Evolutionary conservation across 2,888 invertebrate genomes (phyloP).

Genomic region (Drosophila longiperda): DNA sequence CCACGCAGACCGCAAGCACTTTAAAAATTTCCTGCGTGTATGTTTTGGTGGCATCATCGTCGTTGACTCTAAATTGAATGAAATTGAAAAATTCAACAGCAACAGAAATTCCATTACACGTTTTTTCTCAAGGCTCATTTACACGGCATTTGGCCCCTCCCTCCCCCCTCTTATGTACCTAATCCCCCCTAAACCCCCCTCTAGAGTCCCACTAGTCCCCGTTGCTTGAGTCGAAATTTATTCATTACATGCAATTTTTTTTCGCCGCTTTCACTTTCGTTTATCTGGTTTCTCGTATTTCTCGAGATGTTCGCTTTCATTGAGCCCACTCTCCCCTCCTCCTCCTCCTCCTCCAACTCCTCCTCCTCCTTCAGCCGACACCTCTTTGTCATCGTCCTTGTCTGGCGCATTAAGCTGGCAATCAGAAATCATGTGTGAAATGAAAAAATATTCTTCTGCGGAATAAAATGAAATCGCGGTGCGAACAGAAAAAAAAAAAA

Average conservation of each 20-base stretch:
- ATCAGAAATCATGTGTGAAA: slow-evolving; percentile 83
- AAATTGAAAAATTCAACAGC: slow-evolving; percentile 83
- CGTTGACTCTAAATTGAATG: slow-evolving; percentile 80
- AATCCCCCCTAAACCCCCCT: not conserved
- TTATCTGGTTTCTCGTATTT: slow-evolving; percentile 65
- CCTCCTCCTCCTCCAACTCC: not conserved
- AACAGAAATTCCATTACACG: slow-evolving; percentile 79
- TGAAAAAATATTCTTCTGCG: slow-evolving; percentile 57
- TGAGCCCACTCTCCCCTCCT: slow-evolving; percentile 24
- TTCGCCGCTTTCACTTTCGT: slow-evolving; percentile 70
- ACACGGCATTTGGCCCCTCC: slow-evolving; percentile 63
- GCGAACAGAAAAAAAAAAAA: slow-evolving; percentile 47
- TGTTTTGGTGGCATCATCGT: slow-evolving; percentile 52
- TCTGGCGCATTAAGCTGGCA: slow-evolving; percentile 77
- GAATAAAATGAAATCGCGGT: slow-evolving; percentile 76
- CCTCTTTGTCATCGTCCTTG: slow-evolving; percentile 8
- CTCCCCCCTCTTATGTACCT: not conserved
- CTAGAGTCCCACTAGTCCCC: not conserved
- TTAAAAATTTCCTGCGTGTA: slow-evolving; percentile 59
- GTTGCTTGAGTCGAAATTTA: slow-evolving; percentile 70
- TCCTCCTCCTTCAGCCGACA: not conserved
- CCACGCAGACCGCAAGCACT: slow-evolving; percentile 35
- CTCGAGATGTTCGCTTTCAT: slow-evolving; percentile 55
- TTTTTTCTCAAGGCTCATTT: slow-evolving; percentile 74
- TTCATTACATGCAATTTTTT: slow-evolving; percentile 82